Conservation (phyloP, 2,888 invertebrate genomes). For the Pristionchus mayeri region DNA sequence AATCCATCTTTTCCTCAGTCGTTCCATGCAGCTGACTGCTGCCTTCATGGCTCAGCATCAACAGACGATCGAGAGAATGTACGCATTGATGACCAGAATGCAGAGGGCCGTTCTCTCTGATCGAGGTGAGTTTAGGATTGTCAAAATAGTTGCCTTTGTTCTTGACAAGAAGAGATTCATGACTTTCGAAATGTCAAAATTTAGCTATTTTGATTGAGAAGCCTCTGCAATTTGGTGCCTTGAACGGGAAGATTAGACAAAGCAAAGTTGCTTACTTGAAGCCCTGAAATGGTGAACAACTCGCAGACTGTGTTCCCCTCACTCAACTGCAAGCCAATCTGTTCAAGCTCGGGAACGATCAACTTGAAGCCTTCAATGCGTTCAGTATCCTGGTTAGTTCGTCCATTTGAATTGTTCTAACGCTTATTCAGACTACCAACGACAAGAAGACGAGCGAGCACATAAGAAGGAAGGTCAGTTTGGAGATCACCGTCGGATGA, state of each 20-base stretch:
- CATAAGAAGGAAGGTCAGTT: not conserved
- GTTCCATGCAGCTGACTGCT: not conserved
- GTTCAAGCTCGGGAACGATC: not conserved
- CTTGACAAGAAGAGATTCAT: too few relatives aligned
- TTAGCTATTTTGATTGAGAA: not conserved
- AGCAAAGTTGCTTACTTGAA: too few relatives aligned
- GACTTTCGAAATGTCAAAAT: not conserved
- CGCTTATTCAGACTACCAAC: not conserved
- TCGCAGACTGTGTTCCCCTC: not conserved
- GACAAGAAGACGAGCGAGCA: not conserved
- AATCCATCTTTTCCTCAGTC: not conserved
- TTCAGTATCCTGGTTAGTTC: not conserved
- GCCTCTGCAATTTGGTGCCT: too few relatives aligned
- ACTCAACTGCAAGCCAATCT: not conserved
- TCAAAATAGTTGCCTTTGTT: too few relatives aligned
- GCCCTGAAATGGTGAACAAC: too few relatives aligned
- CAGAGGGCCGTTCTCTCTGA: not conserved
- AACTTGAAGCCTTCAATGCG: constrained; percentile 11
- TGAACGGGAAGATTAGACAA: too few relatives aligned
- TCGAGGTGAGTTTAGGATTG: too few relatives aligned
- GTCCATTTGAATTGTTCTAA: not conserved
- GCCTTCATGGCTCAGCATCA: not conserved
- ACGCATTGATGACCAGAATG: not conserved
- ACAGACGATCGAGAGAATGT: not conserved
- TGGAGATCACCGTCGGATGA: too few relatives aligned